Evolutionary conservation across 2,797 vertebrate species (phyloP).

Genomic region (Rhabdomys pumilio): DNA sequence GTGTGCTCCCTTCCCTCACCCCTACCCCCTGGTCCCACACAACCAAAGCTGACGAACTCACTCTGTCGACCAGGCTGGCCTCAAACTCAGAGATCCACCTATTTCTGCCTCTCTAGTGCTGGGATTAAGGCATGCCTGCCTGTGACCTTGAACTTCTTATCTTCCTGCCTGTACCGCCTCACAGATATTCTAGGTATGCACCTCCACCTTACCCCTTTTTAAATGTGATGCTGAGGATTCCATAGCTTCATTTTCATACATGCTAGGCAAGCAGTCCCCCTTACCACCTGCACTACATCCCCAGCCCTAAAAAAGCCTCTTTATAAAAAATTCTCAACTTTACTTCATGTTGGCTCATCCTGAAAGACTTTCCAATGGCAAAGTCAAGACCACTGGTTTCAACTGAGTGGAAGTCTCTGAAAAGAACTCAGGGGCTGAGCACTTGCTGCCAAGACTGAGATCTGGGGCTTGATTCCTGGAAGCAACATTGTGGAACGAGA

Average conservation of each 20-base stretch:
- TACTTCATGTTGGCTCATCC: not conserved
- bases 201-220: not conserved
- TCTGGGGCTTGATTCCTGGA: not conserved
- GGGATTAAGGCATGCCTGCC: not conserved
- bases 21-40: not conserved
- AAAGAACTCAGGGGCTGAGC: not conserved
- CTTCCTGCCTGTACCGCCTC: not conserved
- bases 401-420: not conserved
- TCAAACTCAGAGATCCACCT: not conserved
- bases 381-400: not conserved
- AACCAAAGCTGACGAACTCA: not conserved
- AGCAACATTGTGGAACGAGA: not conserved
- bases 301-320: not conserved
- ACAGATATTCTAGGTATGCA: not conserved
- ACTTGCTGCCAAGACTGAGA: not conserved
- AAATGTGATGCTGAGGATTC: too few species aligned
- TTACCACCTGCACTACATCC: not conserved
- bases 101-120: not conserved
- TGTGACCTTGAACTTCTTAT: not conserved
- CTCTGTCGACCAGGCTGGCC: not conserved
- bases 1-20: not conserved
- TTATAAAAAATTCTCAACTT: not conserved
- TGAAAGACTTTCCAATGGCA: not conserved
- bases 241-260: not conserved
- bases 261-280: not conserved